Conservation (phyloP, 1,140 invertebrate species). For the Drosophila sturtevanti region DNA sequence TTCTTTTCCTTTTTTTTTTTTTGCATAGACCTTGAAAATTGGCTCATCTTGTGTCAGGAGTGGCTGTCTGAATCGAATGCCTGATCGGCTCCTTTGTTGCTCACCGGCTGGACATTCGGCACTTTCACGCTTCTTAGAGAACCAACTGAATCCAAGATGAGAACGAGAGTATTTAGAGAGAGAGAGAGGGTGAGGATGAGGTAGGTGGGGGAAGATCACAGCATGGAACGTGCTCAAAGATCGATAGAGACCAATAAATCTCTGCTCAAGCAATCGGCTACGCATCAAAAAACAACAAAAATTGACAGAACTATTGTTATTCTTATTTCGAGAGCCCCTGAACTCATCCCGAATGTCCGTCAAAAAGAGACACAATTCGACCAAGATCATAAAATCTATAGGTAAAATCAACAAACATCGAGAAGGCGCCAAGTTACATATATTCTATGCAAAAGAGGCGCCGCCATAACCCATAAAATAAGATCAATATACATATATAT, state of each 20-base stretch:
- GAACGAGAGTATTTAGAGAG: neutral
- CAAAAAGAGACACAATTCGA: constrained; percentile 6
- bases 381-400: neutral
- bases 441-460: constrained; percentile 24
- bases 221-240: constrained; percentile 58
- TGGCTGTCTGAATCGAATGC: constrained; percentile 26
- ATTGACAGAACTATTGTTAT: constrained; percentile 57
- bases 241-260: constrained; percentile 72
- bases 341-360: constrained; percentile 2
- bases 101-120: constrained; percentile 47
- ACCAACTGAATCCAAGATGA: neutral
- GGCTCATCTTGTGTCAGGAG: constrained; percentile 56
- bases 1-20: constrained; percentile 31
- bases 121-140: constrained; percentile 68
- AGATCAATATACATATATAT: neutral
- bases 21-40: constrained; percentile 62
- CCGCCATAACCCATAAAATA: constrained; percentile 29
- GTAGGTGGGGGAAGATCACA: constrained; percentile 6
- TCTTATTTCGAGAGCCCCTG: constrained; percentile 35
- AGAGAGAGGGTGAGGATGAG: neutral
- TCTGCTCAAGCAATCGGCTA: constrained; percentile 58
- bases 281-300: constrained; percentile 60
- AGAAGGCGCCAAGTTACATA: constrained; percentile 43
- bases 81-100: constrained; percentile 55
- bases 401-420: constrained; percentile 38